phyloP scores from a whole-genome alignment of 64 coral and sea anemone genomes.

The Astreopora myriophthalma region DNA sequence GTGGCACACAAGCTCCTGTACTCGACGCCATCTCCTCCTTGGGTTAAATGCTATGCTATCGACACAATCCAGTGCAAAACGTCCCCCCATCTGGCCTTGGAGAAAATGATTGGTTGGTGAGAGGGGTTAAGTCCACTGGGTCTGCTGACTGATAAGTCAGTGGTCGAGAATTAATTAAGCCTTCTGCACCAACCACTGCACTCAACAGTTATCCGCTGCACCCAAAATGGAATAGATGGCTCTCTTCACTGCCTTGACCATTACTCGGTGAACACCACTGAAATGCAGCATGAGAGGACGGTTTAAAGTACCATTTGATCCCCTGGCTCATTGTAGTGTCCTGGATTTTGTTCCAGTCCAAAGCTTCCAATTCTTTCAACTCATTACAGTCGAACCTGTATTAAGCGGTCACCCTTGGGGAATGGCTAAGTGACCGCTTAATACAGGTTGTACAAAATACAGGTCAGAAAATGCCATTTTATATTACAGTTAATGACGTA shows the following conservation, averaged over 20 bases:
- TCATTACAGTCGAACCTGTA: conserved; percentile 13
- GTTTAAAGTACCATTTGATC: conserved; percentile 60
- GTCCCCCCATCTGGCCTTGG: not conserved
- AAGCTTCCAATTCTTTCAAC: conserved; percentile 8
- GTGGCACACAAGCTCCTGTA: not conserved
- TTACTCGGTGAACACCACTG: conserved; percentile 43
- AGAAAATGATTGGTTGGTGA: not conserved
- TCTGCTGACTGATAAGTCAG: conserved; percentile 40
- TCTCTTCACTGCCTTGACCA: conserved; percentile 47
- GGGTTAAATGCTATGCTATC: not conserved
- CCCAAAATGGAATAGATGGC: not conserved
- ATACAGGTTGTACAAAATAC: too few relatives aligned
- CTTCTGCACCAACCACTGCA: conserved; percentile 41
- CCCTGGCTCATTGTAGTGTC: conserved; percentile 3
- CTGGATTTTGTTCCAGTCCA: not conserved
- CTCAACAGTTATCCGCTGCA: not conserved
- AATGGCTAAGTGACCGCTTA: too few relatives aligned
- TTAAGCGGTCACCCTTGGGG: too few relatives aligned
- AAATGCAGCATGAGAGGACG: conserved; percentile 45
- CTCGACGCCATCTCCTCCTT: not conserved
- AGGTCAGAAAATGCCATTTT: too few relatives aligned
- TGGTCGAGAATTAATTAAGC: not conserved
- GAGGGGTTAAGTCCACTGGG: not conserved
- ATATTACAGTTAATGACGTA: too few relatives aligned
- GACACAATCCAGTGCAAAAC: not conserved